Base-by-base conservation (phyloP, 2,113 vertebrate species). In the Ochotona curzoniae region DNA sequence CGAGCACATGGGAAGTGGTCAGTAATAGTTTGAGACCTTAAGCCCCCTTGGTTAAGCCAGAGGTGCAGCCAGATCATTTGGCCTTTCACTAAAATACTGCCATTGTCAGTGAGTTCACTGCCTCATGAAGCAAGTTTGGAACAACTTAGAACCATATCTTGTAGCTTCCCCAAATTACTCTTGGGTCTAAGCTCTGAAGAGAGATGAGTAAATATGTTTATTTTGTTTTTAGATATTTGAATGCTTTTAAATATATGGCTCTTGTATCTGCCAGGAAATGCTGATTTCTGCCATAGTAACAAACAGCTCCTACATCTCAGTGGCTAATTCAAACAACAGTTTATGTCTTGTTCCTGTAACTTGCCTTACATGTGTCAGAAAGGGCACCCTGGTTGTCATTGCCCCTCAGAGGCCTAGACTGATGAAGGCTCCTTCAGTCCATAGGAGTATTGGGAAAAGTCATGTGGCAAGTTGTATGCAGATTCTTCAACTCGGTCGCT, bases 191-290 rank as follows among this genome's bases (percentile, higher is more conserved):
- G 1, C 54, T 87, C 21, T 91, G 49, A 23, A 78, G 78, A 83
- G 67, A 88, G 5, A 85, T 49, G 2, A 87, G 32, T 78, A 89
- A 74, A 61, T 26, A 15, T 78, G 2, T 79, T 87, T 79, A 44
- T 23, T 3, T 93, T 90, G 76, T 88, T 69, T 17, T 26, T 63
- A 91, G n/a, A 6, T 90, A 89, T 51, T 91, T 87, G 54, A 84
- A 80, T 74, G 8, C 81, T 83, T 91, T 94, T 38, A 90, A 87
- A 30, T 28, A 25, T 78, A 61, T 87, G 57, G 25, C 26, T 90
- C 15, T 21, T 70, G 18, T 83, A 63, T 90, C 44, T 91, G 83
- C 79, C 73, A 83, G 76, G 47, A 92, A 90, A 89, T 32, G 0
- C 30, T 60, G 47, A 35, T 3, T 69, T 30, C 47, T 74, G 76